phyloP scores from a whole-genome alignment of 2,888 invertebrate species.

The Noctua comes region DNA sequence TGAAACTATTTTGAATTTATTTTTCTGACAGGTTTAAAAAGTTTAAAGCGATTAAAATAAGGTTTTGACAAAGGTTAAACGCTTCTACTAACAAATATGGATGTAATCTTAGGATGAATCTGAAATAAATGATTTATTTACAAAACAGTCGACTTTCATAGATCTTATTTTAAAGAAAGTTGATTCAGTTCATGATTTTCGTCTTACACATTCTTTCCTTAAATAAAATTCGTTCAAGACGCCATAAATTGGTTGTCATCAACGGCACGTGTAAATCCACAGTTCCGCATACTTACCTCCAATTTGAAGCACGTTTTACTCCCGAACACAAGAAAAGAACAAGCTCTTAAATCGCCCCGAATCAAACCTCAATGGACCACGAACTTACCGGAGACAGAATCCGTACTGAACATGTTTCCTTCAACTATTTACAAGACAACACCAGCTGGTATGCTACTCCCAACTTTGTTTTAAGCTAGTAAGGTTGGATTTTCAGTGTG shows the following conservation, averaged over 20 bases:
- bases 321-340: conserved; percentile 60
- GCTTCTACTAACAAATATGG: too few species aligned
- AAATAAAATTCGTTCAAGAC: conserved; percentile 1
- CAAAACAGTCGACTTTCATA: neutral
- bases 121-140: too few species aligned
- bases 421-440: conserved; percentile 66
- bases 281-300: conserved; percentile 38
- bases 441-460: neutral
- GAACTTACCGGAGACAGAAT: conserved; percentile 61
- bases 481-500: conserved; percentile 48
- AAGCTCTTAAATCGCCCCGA: conserved; percentile 70
- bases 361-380: conserved; percentile 70
- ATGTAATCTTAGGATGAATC: too few species aligned
- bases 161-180: neutral
- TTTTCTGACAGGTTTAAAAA: neutral
- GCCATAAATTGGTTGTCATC: neutral
- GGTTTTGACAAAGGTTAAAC: too few species aligned
- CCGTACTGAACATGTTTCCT: conserved; percentile 61
- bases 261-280: conserved; percentile 18
- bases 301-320: conserved; percentile 46
- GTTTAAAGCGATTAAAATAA: neutral
- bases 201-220: neutral
- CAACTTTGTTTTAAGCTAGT: conserved; percentile 23
- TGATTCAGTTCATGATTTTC: too few species aligned
- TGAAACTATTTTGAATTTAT: neutral